These are phyloP conservation scores for Cataglyphis altisquamis DNA, from an alignment of 2,888 invertebrate species.

Conservation along the genomic window DNA sequence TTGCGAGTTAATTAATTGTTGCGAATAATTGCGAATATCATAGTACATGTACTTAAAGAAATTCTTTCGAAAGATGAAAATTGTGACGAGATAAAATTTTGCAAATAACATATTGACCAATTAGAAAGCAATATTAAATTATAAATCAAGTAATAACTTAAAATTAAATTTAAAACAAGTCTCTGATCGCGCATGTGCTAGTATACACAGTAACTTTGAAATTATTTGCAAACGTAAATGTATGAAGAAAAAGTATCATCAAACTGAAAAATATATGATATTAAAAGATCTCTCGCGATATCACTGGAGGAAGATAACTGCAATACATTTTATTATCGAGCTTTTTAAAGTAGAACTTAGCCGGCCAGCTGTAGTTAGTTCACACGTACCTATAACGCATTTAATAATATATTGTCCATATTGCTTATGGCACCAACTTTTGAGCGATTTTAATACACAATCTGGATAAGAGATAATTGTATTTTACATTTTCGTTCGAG, in stretches of 20 bases:
- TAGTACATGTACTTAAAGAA: neutral
- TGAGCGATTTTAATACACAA: constrained; percentile 77
- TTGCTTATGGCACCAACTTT: constrained; percentile 82
- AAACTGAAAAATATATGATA: neutral
- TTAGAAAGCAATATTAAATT: constrained; percentile 3
- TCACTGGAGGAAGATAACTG: constrained; percentile 45
- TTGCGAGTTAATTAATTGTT: constrained; percentile 25
- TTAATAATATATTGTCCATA: constrained; percentile 81
- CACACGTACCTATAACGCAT: constrained; percentile 67
- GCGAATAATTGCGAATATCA: constrained; percentile 27
- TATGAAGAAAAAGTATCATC: neutral
- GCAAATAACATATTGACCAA: constrained; percentile 2
- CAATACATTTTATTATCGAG: constrained; percentile 54
- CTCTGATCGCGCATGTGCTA: neutral
- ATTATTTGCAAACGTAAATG: constrained; percentile 8
- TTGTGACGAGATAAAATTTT: neutral
- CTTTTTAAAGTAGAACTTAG: constrained; percentile 64
- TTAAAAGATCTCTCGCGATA: constrained; percentile 13
- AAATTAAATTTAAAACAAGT: neutral
- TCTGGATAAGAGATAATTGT: constrained; percentile 55
- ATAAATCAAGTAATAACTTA: neutral
- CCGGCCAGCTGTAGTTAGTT: constrained; percentile 78
- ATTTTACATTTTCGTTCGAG: constrained; percentile 45
- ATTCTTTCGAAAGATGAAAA: neutral
- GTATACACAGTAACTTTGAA: neutral